Evolutionary conservation across 2,888 invertebrate species (phyloP).

Genomic region (Eumerus sabulonum): DNA sequence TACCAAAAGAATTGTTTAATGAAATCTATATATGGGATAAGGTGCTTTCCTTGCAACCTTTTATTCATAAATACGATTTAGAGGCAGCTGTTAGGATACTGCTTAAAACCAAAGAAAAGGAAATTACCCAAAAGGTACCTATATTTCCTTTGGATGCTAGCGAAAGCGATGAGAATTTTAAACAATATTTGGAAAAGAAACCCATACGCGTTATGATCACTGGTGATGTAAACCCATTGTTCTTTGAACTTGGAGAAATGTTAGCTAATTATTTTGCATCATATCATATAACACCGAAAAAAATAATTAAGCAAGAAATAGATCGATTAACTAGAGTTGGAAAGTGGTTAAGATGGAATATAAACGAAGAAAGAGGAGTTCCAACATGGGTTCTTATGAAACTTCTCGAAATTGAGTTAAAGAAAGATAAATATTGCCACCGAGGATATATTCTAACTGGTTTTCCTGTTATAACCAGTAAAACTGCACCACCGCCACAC

Average conservation of each 20-base stretch:
- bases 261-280: slow-evolving; percentile 82
- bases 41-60: slow-evolving; percentile 49
- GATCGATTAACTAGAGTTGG: slow-evolving; percentile 81
- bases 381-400: slow-evolving; percentile 80
- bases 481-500: slow-evolving; percentile 37
- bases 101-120: slow-evolving; percentile 4
- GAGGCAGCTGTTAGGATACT: slow-evolving; percentile 36
- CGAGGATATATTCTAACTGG: slow-evolving; percentile 84
- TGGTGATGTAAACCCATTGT: slow-evolving; percentile 82
- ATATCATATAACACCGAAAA: slow-evolving; percentile 81
- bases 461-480: slow-evolving; percentile 81
- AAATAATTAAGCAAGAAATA: slow-evolving; percentile 82
- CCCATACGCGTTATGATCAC: slow-evolving; percentile 82
- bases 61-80: slow-evolving; percentile 40
- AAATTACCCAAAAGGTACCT: neutral
- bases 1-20: slow-evolving; percentile 35
- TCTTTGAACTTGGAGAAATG: slow-evolving; percentile 80
- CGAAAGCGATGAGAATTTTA: slow-evolving; percentile 36
- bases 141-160: slow-evolving; percentile 41
- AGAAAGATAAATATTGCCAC: slow-evolving; percentile 80
- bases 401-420: slow-evolving; percentile 80
- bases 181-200: slow-evolving; percentile 22
- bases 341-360: slow-evolving; percentile 81
- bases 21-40: slow-evolving; percentile 18
- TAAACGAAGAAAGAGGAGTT: slow-evolving; percentile 80